These are phyloP conservation scores for Desoria tigrina DNA, from an alignment of 2,888 invertebrate species.

Conservation along the genomic window DNA sequence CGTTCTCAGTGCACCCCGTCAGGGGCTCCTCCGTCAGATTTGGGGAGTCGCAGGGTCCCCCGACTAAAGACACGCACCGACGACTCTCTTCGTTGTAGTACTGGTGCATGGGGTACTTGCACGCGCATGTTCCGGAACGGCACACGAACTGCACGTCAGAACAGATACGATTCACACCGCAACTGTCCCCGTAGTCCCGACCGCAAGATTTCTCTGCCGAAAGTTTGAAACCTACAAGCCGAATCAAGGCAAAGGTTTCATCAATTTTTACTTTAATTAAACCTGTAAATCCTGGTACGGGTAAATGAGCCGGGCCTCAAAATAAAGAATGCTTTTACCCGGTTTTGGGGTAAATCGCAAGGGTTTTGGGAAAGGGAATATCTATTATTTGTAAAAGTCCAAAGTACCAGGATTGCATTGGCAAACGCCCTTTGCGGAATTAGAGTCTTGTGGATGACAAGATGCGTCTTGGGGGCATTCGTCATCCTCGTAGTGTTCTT, in stretches of 20 bases:
- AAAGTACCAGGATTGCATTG: constrained; percentile 29
- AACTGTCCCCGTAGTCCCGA: constrained; percentile 34
- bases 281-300: too few relatives aligned
- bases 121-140: constrained; percentile 33
- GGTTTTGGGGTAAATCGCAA: too few relatives aligned
- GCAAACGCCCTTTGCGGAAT: constrained; percentile 25
- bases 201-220: constrained; percentile 41
- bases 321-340: too few relatives aligned
- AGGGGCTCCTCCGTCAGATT: constrained; percentile 19
- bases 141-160: constrained; percentile 44
- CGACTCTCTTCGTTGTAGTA: constrained; percentile 20
- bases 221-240: constrained; percentile 35
- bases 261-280: too few relatives aligned
- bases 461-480: constrained; percentile 41
- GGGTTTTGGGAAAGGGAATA: too few relatives aligned
- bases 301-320: too few relatives aligned
- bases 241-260: too few relatives aligned
- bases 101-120: constrained; percentile 44
- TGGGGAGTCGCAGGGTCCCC: constrained; percentile 35
- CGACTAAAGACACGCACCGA: constrained; percentile 33
- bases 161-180: constrained; percentile 35
- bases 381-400: too few relatives aligned
- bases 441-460: constrained; percentile 9
- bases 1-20: constrained; percentile 37
- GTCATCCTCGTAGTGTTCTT: constrained; percentile 24